Evolutionary conservation across 2,888 invertebrate species (phyloP).

Genomic region (Tetranychus piercei): DNA sequence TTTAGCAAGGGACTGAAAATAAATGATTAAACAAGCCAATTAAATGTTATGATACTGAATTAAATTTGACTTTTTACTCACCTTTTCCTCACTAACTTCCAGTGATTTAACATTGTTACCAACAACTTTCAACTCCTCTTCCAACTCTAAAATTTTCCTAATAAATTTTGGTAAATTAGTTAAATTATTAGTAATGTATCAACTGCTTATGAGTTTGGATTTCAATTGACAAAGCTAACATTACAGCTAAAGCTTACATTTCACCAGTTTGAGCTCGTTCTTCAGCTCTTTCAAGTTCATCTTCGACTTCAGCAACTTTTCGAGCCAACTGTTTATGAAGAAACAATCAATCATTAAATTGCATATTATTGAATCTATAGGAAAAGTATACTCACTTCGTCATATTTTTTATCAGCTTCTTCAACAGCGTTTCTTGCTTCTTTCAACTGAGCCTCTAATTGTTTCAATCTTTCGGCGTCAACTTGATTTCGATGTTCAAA

Average conservation of each 20-base stretch:
- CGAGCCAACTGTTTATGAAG: constrained; percentile 42
- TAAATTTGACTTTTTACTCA: neutral
- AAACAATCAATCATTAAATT: neutral
- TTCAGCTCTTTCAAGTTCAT: constrained; percentile 97
- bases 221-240: too few relatives aligned
- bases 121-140: constrained; percentile 98
- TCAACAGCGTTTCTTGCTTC: constrained; percentile 99
- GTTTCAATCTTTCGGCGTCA: constrained; percentile 99
- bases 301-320: constrained; percentile 99
- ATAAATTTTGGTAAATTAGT: constrained; percentile 32
- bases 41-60: neutral
- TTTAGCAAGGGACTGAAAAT: neutral
- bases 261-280: constrained; percentile 96
- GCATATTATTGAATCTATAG: neutral
- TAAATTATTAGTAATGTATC: neutral
- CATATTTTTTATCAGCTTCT: constrained; percentile 99
- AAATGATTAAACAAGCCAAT: neutral
- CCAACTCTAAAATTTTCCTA: constrained; percentile 92
- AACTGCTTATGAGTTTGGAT: neutral
- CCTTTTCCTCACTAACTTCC: constrained; percentile 89
- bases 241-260: constrained; percentile 51
- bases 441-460: constrained; percentile 96
- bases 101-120: constrained; percentile 99
- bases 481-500: constrained; percentile 98
- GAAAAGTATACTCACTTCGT: constrained; percentile 55